A percentile compares a stretch with the other conserved stretches of the same genome.
phyloP scores from a whole-genome alignment of 2,797 vertebrate genomes.

The Myotis myotis region DNA sequence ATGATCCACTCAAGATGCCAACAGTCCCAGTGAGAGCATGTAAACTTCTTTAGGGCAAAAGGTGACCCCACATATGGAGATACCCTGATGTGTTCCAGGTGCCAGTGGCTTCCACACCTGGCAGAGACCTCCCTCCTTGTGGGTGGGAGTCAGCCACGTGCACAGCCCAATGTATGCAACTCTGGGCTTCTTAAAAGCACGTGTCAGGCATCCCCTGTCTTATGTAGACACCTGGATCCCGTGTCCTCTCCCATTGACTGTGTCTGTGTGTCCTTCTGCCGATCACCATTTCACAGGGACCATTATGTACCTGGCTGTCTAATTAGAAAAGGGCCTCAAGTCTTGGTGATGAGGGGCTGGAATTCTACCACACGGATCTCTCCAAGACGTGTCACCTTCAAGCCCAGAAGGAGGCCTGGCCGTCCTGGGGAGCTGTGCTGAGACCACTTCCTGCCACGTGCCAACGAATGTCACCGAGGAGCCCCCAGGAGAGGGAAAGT shows the following conservation, averaged over 20 bases:
- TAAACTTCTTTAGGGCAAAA: neutral
- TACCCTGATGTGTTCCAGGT: neutral
- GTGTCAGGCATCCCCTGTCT: neutral
- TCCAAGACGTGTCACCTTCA: fast-evolving
- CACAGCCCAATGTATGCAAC: neutral
- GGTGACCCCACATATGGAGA: neutral
- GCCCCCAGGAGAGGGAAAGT: neutral
- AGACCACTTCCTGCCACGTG: fast-evolving
- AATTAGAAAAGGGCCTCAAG: neutral
- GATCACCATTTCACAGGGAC: neutral
- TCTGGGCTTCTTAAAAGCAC: neutral
- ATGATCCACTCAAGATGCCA: neutral
- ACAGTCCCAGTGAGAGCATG: neutral
- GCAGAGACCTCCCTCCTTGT: fast-evolving
- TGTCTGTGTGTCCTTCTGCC: neutral
- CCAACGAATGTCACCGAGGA: neutral
- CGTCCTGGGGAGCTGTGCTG: fast-evolving
- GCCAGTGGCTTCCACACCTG: neutral
- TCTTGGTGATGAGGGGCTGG: neutral
- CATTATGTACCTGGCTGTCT: neutral
- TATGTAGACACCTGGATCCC: fast-evolving
- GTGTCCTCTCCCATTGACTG: neutral
- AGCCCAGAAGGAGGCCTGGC: neutral
- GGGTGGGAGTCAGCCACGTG: neutral
- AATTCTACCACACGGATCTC: fast-evolving